These are phyloP conservation scores for Marisa cornuarietis DNA, from an alignment of 1,140 invertebrate genomes.

Conservation along the genomic window DNA sequence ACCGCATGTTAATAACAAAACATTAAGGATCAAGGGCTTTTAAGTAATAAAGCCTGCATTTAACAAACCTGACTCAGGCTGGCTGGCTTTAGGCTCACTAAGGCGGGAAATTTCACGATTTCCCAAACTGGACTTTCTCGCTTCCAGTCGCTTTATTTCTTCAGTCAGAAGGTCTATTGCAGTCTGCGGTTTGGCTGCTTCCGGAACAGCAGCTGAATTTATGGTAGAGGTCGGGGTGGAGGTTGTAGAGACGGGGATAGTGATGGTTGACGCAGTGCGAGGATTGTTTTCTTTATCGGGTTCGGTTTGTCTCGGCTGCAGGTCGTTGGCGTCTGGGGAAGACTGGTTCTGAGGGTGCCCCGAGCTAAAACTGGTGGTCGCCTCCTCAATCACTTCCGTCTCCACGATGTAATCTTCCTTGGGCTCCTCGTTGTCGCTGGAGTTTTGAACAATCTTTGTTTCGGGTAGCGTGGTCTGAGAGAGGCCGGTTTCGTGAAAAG, in stretches of 20 bases:
- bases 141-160: conserved; percentile 26
- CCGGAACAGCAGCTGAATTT: neutral
- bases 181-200: neutral
- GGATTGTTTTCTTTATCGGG: neutral
- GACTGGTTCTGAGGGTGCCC: neutral
- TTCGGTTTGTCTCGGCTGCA: neutral
- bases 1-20: too few relatives aligned
- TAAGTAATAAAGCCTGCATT: too few relatives aligned
- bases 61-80: too few relatives aligned
- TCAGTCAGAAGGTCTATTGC: neutral
- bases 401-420: conserved; percentile 10
- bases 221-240: neutral
- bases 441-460: too few relatives aligned
- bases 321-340: neutral
- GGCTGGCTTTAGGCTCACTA: neutral
- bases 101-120: conserved; percentile 21
- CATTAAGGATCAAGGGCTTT: too few relatives aligned
- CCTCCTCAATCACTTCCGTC: conserved; percentile 19
- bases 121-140: conserved; percentile 26
- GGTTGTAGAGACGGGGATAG: neutral
- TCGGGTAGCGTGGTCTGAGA: too few relatives aligned
- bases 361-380: neutral
- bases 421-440: neutral
- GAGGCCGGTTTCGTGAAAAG: too few relatives aligned
- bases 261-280: too few relatives aligned